Evolutionary conservation across 2,888 invertebrate genomes (phyloP), one percentile per base, ranked within the genome.

Genomic region (Thysanoteuthis rhombus): DNA sequence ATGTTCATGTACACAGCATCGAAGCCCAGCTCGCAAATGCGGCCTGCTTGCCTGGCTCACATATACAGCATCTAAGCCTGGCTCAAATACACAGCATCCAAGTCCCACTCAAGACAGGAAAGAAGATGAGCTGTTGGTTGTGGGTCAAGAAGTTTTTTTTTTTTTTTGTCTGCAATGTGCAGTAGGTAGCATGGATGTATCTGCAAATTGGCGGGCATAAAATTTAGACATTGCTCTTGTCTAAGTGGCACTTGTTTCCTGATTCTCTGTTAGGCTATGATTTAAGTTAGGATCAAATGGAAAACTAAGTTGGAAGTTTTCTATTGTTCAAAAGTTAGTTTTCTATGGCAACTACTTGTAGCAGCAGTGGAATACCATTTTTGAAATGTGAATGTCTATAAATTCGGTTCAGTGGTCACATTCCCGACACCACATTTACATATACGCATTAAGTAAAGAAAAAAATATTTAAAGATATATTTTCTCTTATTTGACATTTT

Each of bases 1-100:
- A 91, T 91, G 91, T 91, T 91, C 91, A 91, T 91, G 42, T 91
- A 42, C 25, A 91, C 91, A 91, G 91, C 91, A 91, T 91, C 91
- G 42, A 91, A 39, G 91, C 42, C 39, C 42, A 42, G 91, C 91
- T 91, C 42, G 39, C 39, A 39, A 40, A 91, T 91, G 42, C 42
- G 42, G 91, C 91, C 39, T 91, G 42, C 39, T 40, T 40, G 39
- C 42, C 39, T 91, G 28, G 91, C 40, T 91, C 91, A 39, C 39
- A 39, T 42, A 16, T 91, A 32, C 39, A 91, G 40, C 90, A 90
- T 39, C 38, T 40, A 90, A 90, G 42, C 91, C 39, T 40, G 42
- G n/a, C 90, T 40, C 39, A 91, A 91, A n/a, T 91, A 91, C n/a
- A 91, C 91, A 91, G 91, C 91, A 91, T 91, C 91, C 42, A 91